These are phyloP conservation scores for Cygnus buccinator DNA, from an alignment of 2,113 vertebrate species.

Conservation along the genomic window DNA sequence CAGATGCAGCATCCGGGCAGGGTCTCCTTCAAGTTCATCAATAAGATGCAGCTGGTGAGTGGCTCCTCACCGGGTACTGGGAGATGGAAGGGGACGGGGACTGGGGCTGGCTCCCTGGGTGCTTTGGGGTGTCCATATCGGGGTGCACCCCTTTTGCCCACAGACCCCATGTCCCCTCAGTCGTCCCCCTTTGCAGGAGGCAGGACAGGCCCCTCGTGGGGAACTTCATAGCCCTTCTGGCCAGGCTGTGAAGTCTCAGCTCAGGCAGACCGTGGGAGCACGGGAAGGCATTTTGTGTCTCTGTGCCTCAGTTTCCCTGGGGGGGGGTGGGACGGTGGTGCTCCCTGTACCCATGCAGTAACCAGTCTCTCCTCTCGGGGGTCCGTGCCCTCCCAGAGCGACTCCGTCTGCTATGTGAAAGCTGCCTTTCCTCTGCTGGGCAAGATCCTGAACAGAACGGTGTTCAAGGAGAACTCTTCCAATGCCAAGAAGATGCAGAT, in stretches of 20 bases:
- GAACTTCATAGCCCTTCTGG: no score
- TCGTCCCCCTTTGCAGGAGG: rapidly evolving
- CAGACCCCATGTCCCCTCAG: neutral
- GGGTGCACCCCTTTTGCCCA: neutral
- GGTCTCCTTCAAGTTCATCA: slow-evolving; percentile 71
- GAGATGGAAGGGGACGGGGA: neutral
- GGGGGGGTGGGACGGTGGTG: neutral
- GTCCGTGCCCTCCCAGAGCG: slow-evolving; percentile 1
- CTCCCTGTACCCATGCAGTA: neutral
- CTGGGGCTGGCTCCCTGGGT: neutral
- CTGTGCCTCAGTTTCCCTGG: neutral
- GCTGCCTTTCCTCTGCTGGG: slow-evolving; percentile 70
- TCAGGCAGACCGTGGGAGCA: neutral
- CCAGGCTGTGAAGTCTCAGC: neutral
- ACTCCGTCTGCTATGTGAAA: slow-evolving; percentile 75
- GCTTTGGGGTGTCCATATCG: neutral
- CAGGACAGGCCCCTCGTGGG: no score
- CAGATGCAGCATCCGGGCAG: slow-evolving; percentile 78
- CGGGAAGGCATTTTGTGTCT: neutral
- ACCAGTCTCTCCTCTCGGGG: rapidly evolving
- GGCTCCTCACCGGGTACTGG: neutral
- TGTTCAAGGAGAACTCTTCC: slow-evolving; percentile 73
- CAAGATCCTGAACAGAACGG: slow-evolving; percentile 61
- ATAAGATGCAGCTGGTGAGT: slow-evolving; percentile 75
- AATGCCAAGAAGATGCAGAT: slow-evolving; percentile 21